These are phyloP conservation scores for Hemitrygon akajei DNA, from an alignment of 2,797 vertebrate genomes.

Conservation along the genomic window DNA sequence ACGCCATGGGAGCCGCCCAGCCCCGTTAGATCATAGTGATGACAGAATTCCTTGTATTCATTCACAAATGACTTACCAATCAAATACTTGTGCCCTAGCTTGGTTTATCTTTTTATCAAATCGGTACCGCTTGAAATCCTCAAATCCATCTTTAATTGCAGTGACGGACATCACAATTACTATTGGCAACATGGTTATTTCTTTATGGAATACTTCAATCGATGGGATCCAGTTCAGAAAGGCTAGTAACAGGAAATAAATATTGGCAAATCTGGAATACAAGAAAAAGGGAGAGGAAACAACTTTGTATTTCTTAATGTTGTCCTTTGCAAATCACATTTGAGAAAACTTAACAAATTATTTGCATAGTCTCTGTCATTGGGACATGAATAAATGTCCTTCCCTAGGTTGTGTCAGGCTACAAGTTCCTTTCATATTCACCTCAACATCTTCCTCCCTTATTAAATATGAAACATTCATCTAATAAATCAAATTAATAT, in stretches of 20 bases:
- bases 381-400: background rate
- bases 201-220: slow-evolving; percentile 59
- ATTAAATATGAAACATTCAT: background rate
- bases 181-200: slow-evolving; percentile 59
- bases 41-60: background rate
- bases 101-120: slow-evolving; percentile 56
- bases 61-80: slow-evolving; percentile 52
- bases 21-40: no score
- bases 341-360: background rate
- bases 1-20: no score
- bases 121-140: slow-evolving; percentile 56
- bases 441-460: background rate
- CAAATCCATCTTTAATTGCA: slow-evolving; percentile 57
- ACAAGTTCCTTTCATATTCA: background rate
- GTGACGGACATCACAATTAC: slow-evolving; percentile 52
- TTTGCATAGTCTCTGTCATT: background rate
- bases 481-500: background rate
- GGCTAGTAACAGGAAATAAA: slow-evolving; percentile 60
- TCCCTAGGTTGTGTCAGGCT: background rate
- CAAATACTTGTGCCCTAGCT: slow-evolving; percentile 50
- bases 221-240: slow-evolving; percentile 61
- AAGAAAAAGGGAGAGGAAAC: background rate
- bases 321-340: background rate
- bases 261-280: slow-evolving; percentile 56
- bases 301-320: background rate